Percentiles rank a stretch among this genome's conserved stretches.
These are phyloP conservation scores for Andrena minutula DNA, from an alignment of 2,888 invertebrate genomes.

Conservation along the genomic window DNA sequence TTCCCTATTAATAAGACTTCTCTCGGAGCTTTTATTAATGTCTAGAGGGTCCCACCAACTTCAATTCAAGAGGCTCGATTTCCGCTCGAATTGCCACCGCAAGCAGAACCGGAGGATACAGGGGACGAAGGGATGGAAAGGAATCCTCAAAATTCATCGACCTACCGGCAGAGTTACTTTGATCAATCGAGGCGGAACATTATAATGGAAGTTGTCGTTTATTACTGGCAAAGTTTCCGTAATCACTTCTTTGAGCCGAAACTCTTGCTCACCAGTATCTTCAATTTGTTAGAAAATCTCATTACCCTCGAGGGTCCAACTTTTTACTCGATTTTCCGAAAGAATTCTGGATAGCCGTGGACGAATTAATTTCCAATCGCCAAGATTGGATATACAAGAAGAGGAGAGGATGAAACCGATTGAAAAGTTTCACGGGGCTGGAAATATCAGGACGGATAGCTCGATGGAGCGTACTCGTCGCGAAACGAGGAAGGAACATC, in stretches of 20 bases:
- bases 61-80: slow-evolving; percentile 5
- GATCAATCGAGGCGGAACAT: slow-evolving; percentile 55
- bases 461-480: neutral
- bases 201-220: slow-evolving; percentile 67
- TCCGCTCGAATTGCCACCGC: slow-evolving; percentile 21
- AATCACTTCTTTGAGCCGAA: slow-evolving; percentile 22
- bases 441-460: neutral
- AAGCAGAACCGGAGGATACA: slow-evolving; percentile 37
- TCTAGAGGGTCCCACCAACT: slow-evolving; percentile 24
- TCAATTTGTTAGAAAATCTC: slow-evolving; percentile 3
- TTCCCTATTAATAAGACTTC: neutral
- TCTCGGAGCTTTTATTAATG: slow-evolving; percentile 10
- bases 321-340: neutral
- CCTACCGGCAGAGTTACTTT: slow-evolving; percentile 48
- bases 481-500: neutral
- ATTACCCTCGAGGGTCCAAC: neutral
- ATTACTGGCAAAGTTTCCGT: slow-evolving; percentile 37
- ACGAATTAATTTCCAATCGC: neutral
- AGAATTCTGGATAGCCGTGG: neutral
- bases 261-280: neutral
- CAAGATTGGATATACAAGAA: neutral
- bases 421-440: neutral
- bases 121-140: slow-evolving; percentile 10
- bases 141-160: slow-evolving; percentile 63
- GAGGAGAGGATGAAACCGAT: neutral